These are phyloP conservation scores for Cacatua alba DNA, from an alignment of 2,113 vertebrate genomes.

Conservation along the genomic window DNA sequence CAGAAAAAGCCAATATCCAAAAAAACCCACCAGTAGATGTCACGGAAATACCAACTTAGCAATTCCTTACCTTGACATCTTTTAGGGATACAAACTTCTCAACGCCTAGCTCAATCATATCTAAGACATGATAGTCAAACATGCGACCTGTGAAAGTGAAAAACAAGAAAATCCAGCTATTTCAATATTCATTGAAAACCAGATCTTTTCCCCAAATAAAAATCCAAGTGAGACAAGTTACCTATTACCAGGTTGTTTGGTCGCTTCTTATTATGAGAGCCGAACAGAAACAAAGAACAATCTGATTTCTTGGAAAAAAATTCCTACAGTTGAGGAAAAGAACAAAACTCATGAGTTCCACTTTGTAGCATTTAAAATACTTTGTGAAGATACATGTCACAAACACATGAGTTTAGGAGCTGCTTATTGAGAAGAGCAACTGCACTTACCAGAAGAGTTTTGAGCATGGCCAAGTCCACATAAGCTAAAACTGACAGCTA, in stretches of 20 bases:
- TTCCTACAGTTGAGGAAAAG: slow-evolving; percentile 78
- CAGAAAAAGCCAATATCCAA: not conserved
- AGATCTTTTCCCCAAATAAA: not conserved
- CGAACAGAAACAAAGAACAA: slow-evolving; percentile 95
- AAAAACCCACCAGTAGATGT: slow-evolving; percentile 35
- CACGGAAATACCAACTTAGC: not conserved
- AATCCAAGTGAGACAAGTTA: slow-evolving; percentile 36
- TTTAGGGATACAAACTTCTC: slow-evolving; percentile 89
- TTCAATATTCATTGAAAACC: not conserved
- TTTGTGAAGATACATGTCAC: not conserved
- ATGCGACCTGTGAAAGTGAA: slow-evolving; percentile 83
- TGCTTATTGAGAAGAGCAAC: not conserved
- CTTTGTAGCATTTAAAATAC: not conserved
- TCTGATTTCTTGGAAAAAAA: slow-evolving; percentile 98
- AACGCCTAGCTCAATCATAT: slow-evolving; percentile 95
- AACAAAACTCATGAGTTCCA: not conserved
- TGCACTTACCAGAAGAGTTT: not conserved
- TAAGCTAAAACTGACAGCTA: not conserved
- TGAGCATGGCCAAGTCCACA: not conserved
- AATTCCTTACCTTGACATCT: slow-evolving; percentile 87
- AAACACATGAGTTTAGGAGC: not conserved
- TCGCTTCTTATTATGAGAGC: slow-evolving; percentile 97
- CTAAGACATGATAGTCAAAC: slow-evolving; percentile 94
- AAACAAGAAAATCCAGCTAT: not conserved
- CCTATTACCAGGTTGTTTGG: slow-evolving; percentile 95